Evolutionary conservation across 1,140 invertebrate genomes (phyloP), one percentile per base, ranked within the genome.

Genomic region (Hestina assimilis): DNA sequence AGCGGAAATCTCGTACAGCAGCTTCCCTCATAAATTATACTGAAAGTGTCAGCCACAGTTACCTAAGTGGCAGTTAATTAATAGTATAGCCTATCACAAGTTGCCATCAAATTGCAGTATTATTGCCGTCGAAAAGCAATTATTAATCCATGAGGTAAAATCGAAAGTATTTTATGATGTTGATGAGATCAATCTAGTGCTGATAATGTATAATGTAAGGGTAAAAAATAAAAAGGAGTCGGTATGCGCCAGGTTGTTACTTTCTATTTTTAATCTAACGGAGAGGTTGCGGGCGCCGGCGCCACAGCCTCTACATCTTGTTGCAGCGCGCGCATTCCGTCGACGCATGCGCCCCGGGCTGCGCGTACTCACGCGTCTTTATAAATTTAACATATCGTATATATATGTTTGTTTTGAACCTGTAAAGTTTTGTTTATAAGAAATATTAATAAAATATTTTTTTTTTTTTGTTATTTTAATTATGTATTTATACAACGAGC

Each of bases 251-350:
- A 69, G 79, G 80, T 83, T 83, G 64, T 66, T 62, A 78, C 84
- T 87, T 87, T 87, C 84, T 87, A 87, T 87, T 87, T 87, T 87
- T 85, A 84, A 79, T 79, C 71, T 72, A 75, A 79, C 59, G 79
- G 75, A 73, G 74, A 83, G 80, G 78, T 75, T 71, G 76, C 68
- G 65, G 72, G 69, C 69, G 79, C 77, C 54, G 75, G 80, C 81
- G 83, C 75, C 71, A 70, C 81, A 81, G 83, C 80, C 79, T 79
- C 82, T 64, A 63, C 65, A 72, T 72, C 73, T 75, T 70, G 67
- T 69, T 77, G 77, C 53, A 60, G 45, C 60, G 66, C 59, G 74
- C 69, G 72, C 83, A 87, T 85, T 87, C 80, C 79, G 75, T 79
- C 69, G 72, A 38, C 70, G 74, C 62, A 68, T 77, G 80, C 75